Conservation (phyloP, 2,888 invertebrate species). For the Antheraea assamensis region DNA sequence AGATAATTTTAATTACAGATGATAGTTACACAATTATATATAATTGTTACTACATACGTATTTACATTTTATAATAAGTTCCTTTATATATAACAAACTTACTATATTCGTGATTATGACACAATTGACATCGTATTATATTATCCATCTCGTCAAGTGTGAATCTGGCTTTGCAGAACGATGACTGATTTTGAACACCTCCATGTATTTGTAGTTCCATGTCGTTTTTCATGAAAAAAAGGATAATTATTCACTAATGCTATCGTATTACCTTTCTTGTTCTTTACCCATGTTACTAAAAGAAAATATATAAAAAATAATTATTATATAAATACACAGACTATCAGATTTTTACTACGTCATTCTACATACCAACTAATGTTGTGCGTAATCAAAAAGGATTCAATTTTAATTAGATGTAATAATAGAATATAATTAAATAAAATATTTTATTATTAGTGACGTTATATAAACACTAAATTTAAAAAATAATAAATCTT, state of each 20-base stretch:
- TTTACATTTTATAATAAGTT: background rate
- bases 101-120: slow-evolving; percentile 6
- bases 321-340: background rate
- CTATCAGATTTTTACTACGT: background rate
- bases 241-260: background rate
- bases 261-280: background rate
- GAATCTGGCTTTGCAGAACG: slow-evolving; percentile 17
- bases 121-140: slow-evolving; percentile 5
- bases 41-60: background rate
- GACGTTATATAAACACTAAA: background rate
- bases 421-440: background rate
- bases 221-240: background rate
- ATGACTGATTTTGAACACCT: slow-evolving; percentile 14
- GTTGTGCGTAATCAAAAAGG: too few species aligned
- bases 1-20: too few species aligned
- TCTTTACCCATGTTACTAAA: background rate
- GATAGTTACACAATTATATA: too few species aligned
- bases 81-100: slow-evolving; percentile 13
- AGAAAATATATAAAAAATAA: background rate
- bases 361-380: background rate
- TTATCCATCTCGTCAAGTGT: background rate
- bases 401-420: background rate
- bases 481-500: background rate
- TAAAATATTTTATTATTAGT: too few species aligned
- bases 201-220: background rate